Percentiles rank a stretch among this genome's conserved stretches.
Conservation (phyloP, 2,113 vertebrate species). For the Diadophis punctatus region DNA sequence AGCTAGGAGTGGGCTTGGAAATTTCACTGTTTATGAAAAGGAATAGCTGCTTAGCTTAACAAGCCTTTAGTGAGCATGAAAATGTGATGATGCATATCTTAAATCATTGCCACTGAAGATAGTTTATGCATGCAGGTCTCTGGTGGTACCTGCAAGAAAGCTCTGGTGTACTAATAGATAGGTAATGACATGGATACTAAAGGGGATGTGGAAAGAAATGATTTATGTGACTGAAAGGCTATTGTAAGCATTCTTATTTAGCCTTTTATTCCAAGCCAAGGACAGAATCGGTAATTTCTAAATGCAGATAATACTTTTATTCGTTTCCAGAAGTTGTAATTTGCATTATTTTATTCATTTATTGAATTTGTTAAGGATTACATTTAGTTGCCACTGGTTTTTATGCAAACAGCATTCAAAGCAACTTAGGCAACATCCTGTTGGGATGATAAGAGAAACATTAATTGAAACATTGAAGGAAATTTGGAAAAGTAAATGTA, state of each 20-base stretch:
- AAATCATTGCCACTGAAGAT: not conserved
- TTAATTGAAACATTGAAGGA: not conserved
- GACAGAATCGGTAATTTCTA: not conserved
- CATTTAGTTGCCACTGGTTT: not conserved
- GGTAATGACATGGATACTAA: not conserved
- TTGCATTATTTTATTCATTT: not conserved
- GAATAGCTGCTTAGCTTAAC: not conserved
- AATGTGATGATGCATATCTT: not conserved
- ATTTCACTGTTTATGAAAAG: not conserved
- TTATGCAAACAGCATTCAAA: not conserved
- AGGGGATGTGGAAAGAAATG: not conserved
- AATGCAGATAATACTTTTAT: not conserved
- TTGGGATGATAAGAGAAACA: not conserved
- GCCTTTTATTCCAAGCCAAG: not conserved
- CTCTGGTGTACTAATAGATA: not conserved
- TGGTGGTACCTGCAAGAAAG: not conserved
- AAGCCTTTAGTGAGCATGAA: not conserved
- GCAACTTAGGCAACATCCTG: not conserved
- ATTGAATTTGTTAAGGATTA: not conserved
- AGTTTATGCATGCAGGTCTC: not conserved
- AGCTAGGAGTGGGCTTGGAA: not conserved
- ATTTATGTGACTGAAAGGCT: not conserved
- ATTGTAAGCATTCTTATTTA: not conserved
- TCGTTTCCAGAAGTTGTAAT: not conserved
- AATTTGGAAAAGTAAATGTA: not conserved